Percentiles rank a stretch among this genome's conserved stretches.
These are phyloP conservation scores for Sphaerolaimus hirsutus DNA, from an alignment of 2,888 invertebrate species.

Conservation along the genomic window DNA sequence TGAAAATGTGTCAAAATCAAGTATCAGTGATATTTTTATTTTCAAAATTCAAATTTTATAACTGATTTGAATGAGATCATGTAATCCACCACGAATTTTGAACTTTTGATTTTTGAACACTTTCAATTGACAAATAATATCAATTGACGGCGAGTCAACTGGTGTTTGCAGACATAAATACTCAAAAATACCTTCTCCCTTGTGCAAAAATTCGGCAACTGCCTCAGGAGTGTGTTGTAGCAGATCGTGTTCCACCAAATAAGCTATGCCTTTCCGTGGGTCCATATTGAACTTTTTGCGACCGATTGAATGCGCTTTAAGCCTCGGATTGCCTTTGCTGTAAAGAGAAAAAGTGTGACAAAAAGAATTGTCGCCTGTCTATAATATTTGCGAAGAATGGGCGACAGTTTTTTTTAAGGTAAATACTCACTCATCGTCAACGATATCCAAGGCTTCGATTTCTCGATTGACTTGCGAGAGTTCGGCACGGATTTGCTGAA, in stretches of 20 bases:
- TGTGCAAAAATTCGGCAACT: constrained; percentile 24
- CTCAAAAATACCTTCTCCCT: constrained; percentile 71
- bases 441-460: constrained; percentile 75
- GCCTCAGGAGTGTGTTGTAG: constrained; percentile 67
- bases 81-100: too few species aligned
- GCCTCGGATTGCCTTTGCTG: constrained; percentile 17
- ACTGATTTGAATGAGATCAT: too few species aligned
- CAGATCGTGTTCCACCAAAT: constrained; percentile 71
- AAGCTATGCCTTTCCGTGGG: constrained; percentile 94
- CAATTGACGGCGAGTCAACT: too few species aligned
- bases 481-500: constrained; percentile 91
- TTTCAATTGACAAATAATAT: too few species aligned
- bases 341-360: constrained; percentile 4
- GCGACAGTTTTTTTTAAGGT: too few species aligned
- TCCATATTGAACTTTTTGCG: constrained; percentile 98
- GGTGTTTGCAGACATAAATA: too few species aligned
- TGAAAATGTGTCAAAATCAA: too few species aligned
- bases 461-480: constrained; percentile 79
- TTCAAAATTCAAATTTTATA: too few species aligned
- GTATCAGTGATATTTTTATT: too few species aligned
- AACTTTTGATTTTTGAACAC: too few species aligned
- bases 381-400: not conserved
- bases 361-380: too few species aligned
- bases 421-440: constrained; percentile 50
- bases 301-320: constrained; percentile 83